A percentile compares a stretch with the other conserved stretches of the same genome.
Evolutionary conservation across 2,797 vertebrate species (phyloP).

Genomic region (Nyctibius grandis): DNA sequence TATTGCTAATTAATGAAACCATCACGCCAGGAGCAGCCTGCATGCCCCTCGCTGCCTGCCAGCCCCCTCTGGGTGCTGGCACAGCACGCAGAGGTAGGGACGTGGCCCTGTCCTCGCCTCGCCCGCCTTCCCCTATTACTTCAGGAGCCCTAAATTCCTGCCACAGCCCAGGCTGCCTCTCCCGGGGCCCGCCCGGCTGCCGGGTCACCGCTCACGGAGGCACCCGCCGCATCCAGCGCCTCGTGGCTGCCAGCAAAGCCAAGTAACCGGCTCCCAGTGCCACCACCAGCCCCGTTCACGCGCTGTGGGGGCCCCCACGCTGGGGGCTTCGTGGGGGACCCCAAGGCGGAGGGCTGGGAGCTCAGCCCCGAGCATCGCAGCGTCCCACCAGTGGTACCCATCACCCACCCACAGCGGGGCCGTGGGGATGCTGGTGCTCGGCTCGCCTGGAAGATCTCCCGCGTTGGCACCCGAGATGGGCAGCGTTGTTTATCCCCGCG

Average conservation of each 20-base stretch:
- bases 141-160: constrained; percentile 52
- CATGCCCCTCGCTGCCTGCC: fast-evolving
- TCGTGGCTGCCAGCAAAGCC: neutral
- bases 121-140: neutral
- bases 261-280: neutral
- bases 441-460: neutral
- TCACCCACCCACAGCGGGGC: neutral
- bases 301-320: fast-evolving
- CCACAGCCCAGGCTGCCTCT: neutral
- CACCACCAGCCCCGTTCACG: fast-evolving
- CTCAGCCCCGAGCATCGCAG: fast-evolving
- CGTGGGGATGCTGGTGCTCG: neutral
- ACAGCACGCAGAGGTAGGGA: neutral
- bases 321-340: fast-evolving
- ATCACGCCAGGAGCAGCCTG: fast-evolving
- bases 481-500: neutral
- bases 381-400: neutral
- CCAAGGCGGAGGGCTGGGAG: neutral
- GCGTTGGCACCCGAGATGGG: neutral
- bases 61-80: neutral
- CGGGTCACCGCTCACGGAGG: neutral
- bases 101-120: fast-evolving
- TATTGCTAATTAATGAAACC: neutral
- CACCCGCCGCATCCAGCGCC: neutral
- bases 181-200: neutral